Base-by-base conservation (phyloP, 2,797 vertebrate genomes). In the Xiphophorus birchmanni region DNA sequence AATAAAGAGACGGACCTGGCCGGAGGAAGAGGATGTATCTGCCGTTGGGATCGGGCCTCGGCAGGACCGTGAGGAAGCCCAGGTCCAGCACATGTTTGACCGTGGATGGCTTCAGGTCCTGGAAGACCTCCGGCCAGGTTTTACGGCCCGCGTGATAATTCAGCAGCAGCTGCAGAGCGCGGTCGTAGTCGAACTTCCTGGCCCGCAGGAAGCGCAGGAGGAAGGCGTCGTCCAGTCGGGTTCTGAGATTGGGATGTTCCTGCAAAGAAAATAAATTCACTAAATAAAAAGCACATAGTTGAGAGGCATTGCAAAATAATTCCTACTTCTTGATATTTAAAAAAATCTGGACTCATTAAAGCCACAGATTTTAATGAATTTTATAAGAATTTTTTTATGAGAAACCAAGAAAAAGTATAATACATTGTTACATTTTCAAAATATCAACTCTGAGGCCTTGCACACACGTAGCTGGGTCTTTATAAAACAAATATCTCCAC, bases 131-230 rank as follows among this genome's bases (percentile, higher is more conserved):
- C 0, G 99, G 99, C 99, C 99, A 99, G 12, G 96, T 97, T 73
- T 96, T 96, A 54, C 98, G 95, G 45, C 98, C 98, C 18, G 93
- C 95, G 63, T 99, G 97, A 93, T 99, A 99, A 88, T 98, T 99
- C 76, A 99, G 94, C 63, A 99, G 96, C 72, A 99, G 96, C 95
- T 99, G 98, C 75, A 99, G 94, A 0, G 98, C 98, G 0, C 98
- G 95, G 89, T 99, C 99, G 0, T 99, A 99, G 92, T 99, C 98
- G 0, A 99, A 99, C 90, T 99, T 99, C 90, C 98, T 96, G 86
- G 98, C 99, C 75, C 99, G 96, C 80, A 99, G 97, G 93, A 99
- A 99, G 72, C 98, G 97, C 35, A 99, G 93, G 58, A 99, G 95
- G 85, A 99, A 99, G 56, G 96, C 94, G 1, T 99, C 99, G 0